phyloP scores from a whole-genome alignment of 2,113 vertebrate species.

The Genyomyrus donnyi region DNA sequence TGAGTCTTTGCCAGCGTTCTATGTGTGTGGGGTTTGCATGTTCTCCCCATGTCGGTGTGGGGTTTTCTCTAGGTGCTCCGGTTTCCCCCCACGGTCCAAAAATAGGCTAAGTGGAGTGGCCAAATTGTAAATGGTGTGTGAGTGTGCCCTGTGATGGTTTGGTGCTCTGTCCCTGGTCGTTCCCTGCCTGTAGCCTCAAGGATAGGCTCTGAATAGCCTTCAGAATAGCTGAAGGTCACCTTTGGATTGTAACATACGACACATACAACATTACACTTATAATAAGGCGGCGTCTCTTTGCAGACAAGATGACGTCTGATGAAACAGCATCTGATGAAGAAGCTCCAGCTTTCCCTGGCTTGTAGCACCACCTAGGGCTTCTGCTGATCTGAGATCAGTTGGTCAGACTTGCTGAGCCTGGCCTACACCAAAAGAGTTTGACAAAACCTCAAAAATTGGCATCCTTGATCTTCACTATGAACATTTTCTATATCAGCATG shows the following conservation, averaged over 20 bases:
- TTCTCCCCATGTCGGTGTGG: no score
- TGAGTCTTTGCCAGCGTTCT: no score
- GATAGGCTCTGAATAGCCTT: not conserved
- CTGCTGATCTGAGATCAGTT: no score
- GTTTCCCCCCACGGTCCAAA: no score
- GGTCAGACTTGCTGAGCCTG: no score
- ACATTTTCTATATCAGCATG: not conserved
- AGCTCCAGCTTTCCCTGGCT: not conserved
- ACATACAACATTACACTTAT: not conserved
- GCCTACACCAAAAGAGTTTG: not conserved
- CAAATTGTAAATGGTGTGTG: no score
- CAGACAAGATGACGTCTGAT: not conserved
- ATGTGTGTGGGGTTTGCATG: no score
- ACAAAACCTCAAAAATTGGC: not conserved
- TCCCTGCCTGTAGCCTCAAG: no score
- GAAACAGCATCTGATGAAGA: not conserved
- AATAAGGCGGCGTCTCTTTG: not conserved
- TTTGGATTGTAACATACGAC: not conserved
- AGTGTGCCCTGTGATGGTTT: no score
- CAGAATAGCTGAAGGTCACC: not conserved
- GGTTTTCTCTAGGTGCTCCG: no score
- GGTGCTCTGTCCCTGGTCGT: no score
- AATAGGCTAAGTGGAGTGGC: no score
- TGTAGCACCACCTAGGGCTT: not conserved
- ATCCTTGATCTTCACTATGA: not conserved